Percentiles rank a stretch among this genome's conserved stretches.
Conservation (phyloP, 2,113 vertebrate genomes). For the Gadus chalcogrammus region DNA sequence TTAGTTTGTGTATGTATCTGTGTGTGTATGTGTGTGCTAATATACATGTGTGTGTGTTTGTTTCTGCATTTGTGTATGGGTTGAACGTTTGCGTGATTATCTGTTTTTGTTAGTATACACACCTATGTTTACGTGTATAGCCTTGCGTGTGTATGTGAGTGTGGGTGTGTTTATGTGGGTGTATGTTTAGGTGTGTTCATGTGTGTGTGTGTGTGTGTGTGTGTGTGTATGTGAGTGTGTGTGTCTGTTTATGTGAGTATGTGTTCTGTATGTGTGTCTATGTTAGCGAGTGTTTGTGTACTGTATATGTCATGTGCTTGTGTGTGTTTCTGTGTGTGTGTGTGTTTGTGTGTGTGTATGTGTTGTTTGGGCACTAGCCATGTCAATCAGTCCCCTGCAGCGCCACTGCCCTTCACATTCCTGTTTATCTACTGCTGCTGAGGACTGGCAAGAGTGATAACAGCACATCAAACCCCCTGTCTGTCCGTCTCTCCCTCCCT, state of each 20-base stretch:
- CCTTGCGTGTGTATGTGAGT: background rate
- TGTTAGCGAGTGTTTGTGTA: constrained; percentile 46
- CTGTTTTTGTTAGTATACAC: no score
- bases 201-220: constrained; percentile 15
- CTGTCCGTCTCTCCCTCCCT: constrained; percentile 40
- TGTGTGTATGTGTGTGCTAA: no score
- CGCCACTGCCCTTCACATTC: constrained; percentile 73
- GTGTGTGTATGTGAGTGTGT: background rate
- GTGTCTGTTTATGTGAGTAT: constrained; percentile 22
- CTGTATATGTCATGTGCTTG: constrained; percentile 15
- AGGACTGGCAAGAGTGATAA: constrained; percentile 72
- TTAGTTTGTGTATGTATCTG: background rate
- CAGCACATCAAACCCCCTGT: constrained; percentile 49
- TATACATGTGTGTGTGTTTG: no score
- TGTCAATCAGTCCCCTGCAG: constrained; percentile 74
- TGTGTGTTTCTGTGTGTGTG: constrained; percentile 28
- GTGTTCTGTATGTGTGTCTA: background rate
- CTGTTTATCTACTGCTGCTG: constrained; percentile 73
- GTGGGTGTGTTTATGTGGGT: constrained; percentile 13
- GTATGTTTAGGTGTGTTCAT: background rate
- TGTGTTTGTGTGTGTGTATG: constrained; percentile 29
- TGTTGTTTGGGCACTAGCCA: constrained; percentile 66
- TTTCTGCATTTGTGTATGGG: no score
- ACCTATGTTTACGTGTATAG: no score
- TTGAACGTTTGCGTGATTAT: no score